Percentiles rank a stretch among this genome's conserved stretches.
Conservation (phyloP, 2,113 vertebrate species). For the Gallinago jamesoni region DNA sequence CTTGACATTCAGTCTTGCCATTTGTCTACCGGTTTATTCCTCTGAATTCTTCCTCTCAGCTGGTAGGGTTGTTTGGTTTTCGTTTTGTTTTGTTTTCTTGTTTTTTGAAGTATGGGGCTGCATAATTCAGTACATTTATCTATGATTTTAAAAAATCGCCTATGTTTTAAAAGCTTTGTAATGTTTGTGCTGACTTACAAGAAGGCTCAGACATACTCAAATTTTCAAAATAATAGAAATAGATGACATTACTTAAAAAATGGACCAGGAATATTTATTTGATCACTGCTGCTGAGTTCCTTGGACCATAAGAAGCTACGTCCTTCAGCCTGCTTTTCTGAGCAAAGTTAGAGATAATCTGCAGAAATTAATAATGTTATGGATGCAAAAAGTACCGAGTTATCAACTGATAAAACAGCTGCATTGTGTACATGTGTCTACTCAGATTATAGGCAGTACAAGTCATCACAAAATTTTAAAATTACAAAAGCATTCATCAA, state of each 20-base stretch:
- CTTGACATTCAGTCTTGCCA: neutral
- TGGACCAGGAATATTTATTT: neutral
- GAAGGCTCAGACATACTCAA: neutral
- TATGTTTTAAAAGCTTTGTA: neutral
- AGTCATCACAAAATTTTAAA: neutral
- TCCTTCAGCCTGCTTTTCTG: neutral
- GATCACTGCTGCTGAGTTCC: neutral
- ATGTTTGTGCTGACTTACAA: neutral
- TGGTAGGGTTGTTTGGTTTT: neutral
- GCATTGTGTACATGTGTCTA: neutral
- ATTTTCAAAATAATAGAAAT: neutral
- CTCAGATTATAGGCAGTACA: neutral
- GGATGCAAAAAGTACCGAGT: neutral
- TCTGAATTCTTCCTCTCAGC: neutral
- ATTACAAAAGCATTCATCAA: neutral
- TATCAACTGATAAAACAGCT: neutral
- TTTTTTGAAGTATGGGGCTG: neutral
- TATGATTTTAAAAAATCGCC: neutral
- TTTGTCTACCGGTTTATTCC: neutral
- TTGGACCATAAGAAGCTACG: neutral
- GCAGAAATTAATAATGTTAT: conserved; percentile 6
- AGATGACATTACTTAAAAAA: neutral
- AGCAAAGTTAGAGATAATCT: neutral
- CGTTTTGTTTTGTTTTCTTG: no score
- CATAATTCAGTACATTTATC: neutral